These are phyloP conservation scores for Calliphora vomitoria DNA, from an alignment of 2,888 invertebrate species.

Conservation along the genomic window DNA sequence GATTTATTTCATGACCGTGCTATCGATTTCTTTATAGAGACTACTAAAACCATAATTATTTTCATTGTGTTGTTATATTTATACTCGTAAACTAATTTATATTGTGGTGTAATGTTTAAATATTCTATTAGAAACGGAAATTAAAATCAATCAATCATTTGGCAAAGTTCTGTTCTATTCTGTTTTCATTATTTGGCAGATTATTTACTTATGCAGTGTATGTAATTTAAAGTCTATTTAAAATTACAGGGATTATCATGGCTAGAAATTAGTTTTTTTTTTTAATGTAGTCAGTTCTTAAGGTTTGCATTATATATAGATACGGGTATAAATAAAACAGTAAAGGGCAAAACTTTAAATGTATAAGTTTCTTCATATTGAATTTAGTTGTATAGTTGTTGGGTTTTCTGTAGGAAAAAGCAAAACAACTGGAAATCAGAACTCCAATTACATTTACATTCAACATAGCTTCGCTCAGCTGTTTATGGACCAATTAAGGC, in stretches of 20 bases:
- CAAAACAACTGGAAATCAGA: too few species aligned
- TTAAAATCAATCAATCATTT: constrained; percentile 85
- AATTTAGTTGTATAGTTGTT: too few species aligned
- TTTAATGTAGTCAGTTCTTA: neutral
- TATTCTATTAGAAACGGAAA: constrained; percentile 80
- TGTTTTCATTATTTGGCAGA: constrained; percentile 16
- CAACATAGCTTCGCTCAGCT: too few species aligned
- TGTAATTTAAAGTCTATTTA: constrained; percentile 46
- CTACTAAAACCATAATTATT: constrained; percentile 42
- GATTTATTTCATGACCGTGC: constrained; percentile 39
- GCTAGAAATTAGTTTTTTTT: constrained; percentile 24
- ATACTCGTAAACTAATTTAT: constrained; percentile 55
- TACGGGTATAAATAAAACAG: neutral
- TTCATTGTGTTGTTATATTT: constrained; percentile 45
- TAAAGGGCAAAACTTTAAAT: neutral
- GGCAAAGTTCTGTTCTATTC: neutral
- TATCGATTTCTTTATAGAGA: constrained; percentile 35
- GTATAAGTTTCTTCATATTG: too few species aligned
- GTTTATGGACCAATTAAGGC: too few species aligned
- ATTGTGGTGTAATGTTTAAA: constrained; percentile 56
- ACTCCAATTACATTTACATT: too few species aligned
- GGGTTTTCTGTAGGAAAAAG: too few species aligned
- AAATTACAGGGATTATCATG: constrained; percentile 58
- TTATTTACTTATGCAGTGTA: constrained; percentile 7
- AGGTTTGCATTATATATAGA: neutral